Conservation (phyloP, 30 jellyfish, hydroid and myxozoan species). For the Chironex yamaguchii region DNA sequence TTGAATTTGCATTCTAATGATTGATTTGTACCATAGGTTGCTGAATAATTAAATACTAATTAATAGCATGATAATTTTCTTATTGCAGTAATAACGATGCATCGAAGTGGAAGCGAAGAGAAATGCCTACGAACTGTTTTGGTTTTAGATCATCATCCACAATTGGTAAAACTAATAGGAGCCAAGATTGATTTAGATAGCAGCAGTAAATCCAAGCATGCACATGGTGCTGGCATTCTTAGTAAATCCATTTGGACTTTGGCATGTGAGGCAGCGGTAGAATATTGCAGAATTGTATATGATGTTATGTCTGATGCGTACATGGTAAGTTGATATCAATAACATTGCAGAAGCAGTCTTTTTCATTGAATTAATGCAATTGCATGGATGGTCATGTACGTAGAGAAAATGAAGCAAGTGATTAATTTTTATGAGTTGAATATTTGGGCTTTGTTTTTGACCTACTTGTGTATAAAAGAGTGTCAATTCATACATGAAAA, state of each 20-base stretch:
- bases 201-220: conserved; percentile 17
- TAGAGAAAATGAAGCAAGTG: no score
- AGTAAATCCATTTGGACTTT: conserved; percentile 84
- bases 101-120: not conserved
- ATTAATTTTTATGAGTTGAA: no score
- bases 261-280: conserved; percentile 86
- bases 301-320: conserved; percentile 73
- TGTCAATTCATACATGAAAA: no score
- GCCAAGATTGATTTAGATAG: conserved; percentile 25
- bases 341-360: not conserved
- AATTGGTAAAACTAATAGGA: conserved; percentile 14
- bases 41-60: no score
- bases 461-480: not conserved
- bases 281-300: conserved; percentile 83
- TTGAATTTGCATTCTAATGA: no score
- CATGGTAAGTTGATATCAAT: conserved; percentile 45
- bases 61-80: no score
- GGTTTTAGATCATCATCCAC: conserved; percentile 56
- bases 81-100: not conserved
- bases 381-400: no score
- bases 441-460: not conserved
- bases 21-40: no score
- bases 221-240: conserved; percentile 30
- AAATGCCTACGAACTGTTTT: conserved; percentile 21
- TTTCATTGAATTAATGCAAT: not conserved